phyloP scores from a whole-genome alignment of 2,888 invertebrate genomes.

The Serrognathus titanus region DNA sequence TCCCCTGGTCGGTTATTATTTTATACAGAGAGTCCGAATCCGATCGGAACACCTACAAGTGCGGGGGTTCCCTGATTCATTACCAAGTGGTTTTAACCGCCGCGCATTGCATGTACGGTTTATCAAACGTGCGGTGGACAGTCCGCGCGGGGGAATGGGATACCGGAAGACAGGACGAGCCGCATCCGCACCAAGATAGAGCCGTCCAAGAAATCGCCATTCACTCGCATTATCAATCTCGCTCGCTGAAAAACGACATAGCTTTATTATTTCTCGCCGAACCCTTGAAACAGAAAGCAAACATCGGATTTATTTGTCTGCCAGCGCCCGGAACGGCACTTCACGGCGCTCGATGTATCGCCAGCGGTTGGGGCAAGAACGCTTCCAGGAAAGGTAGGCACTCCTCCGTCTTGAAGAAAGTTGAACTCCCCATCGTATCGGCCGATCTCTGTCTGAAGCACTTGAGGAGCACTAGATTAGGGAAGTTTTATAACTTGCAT shows the following conservation, averaged over 20 bases:
- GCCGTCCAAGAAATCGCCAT: constrained; percentile 47
- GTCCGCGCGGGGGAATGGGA: constrained; percentile 80
- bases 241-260: constrained; percentile 29
- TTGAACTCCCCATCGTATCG: constrained; percentile 28
- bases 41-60: constrained; percentile 52
- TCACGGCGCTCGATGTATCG: constrained; percentile 24
- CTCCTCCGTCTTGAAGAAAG: constrained; percentile 27
- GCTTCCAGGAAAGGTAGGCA: constrained; percentile 25
- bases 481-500: constrained; percentile 53
- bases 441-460: constrained; percentile 21
- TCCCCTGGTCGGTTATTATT: constrained; percentile 76
- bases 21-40: constrained; percentile 51
- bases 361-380: constrained; percentile 30
- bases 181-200: constrained; percentile 66
- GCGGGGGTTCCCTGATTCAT: constrained; percentile 74
- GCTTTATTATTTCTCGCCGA: constrained; percentile 27
- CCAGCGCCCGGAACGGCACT: constrained; percentile 18
- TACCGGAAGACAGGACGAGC: constrained; percentile 66
- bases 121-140: constrained; percentile 17
- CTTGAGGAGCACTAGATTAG: constrained; percentile 28
- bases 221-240: constrained; percentile 25
- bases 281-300: constrained; percentile 20
- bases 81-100: constrained; percentile 70
- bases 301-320: constrained; percentile 28
- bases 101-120: constrained; percentile 62